Evolutionary conservation across 2,888 invertebrate genomes (phyloP).

Genomic region (Luffia ferchaultella): DNA sequence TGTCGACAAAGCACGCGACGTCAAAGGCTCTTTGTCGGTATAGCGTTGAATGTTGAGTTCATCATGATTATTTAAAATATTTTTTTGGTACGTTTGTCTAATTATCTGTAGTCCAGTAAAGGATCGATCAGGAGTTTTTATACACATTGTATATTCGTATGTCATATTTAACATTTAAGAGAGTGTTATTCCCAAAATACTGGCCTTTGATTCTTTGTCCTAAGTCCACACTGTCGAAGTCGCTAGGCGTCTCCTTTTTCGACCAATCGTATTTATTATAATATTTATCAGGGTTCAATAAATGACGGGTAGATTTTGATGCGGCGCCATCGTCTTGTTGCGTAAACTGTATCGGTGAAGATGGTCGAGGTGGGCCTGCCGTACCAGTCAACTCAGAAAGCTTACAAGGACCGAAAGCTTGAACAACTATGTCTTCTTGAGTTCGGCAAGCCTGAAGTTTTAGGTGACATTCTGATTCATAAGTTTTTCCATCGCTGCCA

Average conservation of each 20-base stretch:
- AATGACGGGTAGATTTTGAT: constrained; percentile 83
- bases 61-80: too few species aligned
- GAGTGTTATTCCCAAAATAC: too few species aligned
- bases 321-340: constrained; percentile 80
- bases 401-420: constrained; percentile 79
- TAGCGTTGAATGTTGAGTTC: too few species aligned
- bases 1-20: too few species aligned
- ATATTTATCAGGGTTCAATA: constrained; percentile 75
- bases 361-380: constrained; percentile 78
- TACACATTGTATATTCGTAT: too few species aligned
- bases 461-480: constrained; percentile 84
- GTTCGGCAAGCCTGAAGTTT: constrained; percentile 83
- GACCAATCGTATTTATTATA: constrained; percentile 68
- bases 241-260: constrained; percentile 59
- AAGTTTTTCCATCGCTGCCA: constrained; percentile 82
- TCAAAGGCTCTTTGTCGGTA: too few species aligned
- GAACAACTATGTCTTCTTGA: constrained; percentile 80
- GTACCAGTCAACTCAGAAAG: constrained; percentile 75
- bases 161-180: too few species aligned
- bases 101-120: too few species aligned
- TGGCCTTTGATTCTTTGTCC: constrained; percentile 56
- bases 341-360: constrained; percentile 80
- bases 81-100: too few species aligned
- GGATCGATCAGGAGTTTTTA: too few species aligned
- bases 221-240: constrained; percentile 42